Base-by-base conservation (phyloP, 2,888 invertebrate species). In the Drosophila mettleri region DNA sequence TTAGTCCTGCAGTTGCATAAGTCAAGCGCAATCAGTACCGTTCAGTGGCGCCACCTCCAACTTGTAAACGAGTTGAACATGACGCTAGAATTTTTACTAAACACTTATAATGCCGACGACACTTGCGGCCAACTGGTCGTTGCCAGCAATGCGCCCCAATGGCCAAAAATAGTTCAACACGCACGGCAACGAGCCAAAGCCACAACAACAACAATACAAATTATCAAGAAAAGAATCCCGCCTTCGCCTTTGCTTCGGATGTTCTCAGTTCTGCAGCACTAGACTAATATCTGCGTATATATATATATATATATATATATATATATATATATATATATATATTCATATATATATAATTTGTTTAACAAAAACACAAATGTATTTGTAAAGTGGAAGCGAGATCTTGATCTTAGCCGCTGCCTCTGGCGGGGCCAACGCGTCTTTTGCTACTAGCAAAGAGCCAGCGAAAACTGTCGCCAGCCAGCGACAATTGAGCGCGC, bases 91-190 rank as follows among this genome's bases (percentile, higher is more conserved):
- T 70, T 62, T 78, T 57, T 52, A 60, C 65, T 41, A 39, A 52
- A 53, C 61, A 67, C 61, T 60, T 53, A 67, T 62, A 41, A 43
- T 57, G 52, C 49, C 55, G 59, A 52, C 39, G 49, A 45, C 43
- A 45, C 43, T 45, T 45, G 53, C 43, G 43, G 27, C 34, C 53
- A 39, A 39, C 29, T 10, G 41, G 41, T 27, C 24, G 57, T 52
- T 58, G 72, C 36, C 58, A 65, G 38, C 66, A 63, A 63, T 74
- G 63, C 62, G 73, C 59, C 70, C 70, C 31, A 78, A 58, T 62
- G 75, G 82, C 88, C 83, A 86, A 84, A 84, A 84, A 84, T 84
- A 84, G 88, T 83, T 45, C 67, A 69, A 79, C 80, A 79, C 80
- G 76, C 51, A 80, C 78, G 80, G 86, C 80, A 83, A 68, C 61